Percentiles rank a stretch among this genome's conserved stretches.
Conservation (phyloP, 2,113 vertebrate species). For the Cynopterus brachyotis region DNA sequence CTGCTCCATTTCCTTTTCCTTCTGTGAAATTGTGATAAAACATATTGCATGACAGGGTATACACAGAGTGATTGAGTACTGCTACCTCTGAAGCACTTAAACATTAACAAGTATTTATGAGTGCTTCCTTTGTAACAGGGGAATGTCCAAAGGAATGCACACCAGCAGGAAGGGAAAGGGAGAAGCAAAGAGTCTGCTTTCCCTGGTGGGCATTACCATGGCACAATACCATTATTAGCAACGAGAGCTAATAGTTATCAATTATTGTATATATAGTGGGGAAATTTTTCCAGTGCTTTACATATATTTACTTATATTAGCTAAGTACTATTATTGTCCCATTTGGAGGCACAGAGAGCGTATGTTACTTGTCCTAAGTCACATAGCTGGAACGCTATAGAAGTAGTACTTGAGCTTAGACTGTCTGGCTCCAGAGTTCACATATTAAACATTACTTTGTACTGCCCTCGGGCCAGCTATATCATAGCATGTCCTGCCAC, state of each 20-base stretch:
- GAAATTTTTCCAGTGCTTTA: neutral
- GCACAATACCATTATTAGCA: neutral
- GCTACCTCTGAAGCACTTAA: neutral
- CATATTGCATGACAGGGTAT: neutral
- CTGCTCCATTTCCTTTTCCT: conserved; percentile 8
- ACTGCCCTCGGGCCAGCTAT: neutral
- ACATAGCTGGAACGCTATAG: neutral
- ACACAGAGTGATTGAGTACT: neutral
- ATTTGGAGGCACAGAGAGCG: conserved; percentile 27
- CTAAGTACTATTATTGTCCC: neutral
- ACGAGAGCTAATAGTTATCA: neutral
- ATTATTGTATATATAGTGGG: neutral
- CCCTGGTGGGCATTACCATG: neutral
- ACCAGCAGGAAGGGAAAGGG: neutral
- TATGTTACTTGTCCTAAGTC: neutral
- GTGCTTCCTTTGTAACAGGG: neutral
- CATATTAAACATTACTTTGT: neutral
- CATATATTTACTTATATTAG: neutral
- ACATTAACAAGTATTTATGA: neutral
- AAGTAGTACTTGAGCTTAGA: neutral
- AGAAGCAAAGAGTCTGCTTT: neutral
- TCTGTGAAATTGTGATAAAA: conserved; percentile 4
- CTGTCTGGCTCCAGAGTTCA: neutral
- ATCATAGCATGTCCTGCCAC: neutral
- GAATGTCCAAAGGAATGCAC: neutral